These are phyloP conservation scores for Drosophila testacea DNA, from an alignment of 2,888 invertebrate species.

Conservation along the genomic window DNA sequence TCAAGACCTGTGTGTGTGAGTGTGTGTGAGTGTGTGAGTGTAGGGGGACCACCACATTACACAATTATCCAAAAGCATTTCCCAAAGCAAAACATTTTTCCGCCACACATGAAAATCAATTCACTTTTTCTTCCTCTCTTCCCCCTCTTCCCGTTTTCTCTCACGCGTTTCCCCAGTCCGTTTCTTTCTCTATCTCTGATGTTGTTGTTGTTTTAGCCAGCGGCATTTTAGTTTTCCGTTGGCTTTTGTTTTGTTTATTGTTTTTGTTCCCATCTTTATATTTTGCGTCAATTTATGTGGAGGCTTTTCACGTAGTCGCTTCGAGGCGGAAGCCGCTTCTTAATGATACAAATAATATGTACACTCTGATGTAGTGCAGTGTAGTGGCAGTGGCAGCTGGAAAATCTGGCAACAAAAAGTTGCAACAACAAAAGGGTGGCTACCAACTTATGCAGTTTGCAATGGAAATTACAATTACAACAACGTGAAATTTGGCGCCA, in stretches of 20 bases:
- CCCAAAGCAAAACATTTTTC: constrained; percentile 54
- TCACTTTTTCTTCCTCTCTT: constrained; percentile 38
- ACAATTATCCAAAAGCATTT: constrained; percentile 65
- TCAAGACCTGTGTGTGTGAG: constrained; percentile 1
- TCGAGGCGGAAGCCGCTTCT: constrained; percentile 60
- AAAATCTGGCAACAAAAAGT: constrained; percentile 20
- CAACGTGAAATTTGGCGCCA: constrained; percentile 38
- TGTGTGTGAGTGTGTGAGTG: background rate
- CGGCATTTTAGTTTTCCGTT: constrained; percentile 24
- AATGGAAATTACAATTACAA: constrained; percentile 29
- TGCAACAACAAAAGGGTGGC: constrained; percentile 55
- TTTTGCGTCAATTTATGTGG: constrained; percentile 69
- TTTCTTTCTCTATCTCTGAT: constrained; percentile 12
- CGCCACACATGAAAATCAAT: constrained; percentile 68
- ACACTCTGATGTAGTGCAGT: constrained; percentile 41
- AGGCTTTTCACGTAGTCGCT: constrained; percentile 23
- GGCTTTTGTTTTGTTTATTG: constrained; percentile 56
- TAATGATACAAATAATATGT: constrained; percentile 63
- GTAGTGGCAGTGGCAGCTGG: constrained; percentile 33
- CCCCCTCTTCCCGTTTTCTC: constrained; percentile 9
- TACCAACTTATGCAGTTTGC: constrained; percentile 36
- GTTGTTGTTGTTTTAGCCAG: constrained; percentile 20
- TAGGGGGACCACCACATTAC: constrained; percentile 48
- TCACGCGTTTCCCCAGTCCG: constrained; percentile 4
- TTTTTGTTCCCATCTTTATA: constrained; percentile 62